phyloP scores from a whole-genome alignment of 2,113 vertebrate genomes.

The Sturnus vulgaris region DNA sequence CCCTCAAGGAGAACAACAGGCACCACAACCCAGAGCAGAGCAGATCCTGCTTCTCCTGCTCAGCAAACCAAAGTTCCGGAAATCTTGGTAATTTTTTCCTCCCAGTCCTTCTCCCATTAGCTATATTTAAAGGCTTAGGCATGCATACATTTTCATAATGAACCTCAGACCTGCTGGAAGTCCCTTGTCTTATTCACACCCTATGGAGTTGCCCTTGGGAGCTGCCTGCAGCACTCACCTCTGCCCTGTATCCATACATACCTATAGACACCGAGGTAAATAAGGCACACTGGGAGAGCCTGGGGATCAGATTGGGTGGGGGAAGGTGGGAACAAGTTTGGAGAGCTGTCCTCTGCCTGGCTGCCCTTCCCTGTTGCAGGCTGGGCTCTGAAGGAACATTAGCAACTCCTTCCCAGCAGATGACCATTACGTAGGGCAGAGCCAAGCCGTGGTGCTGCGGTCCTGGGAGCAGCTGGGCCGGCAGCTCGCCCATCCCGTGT shows the following conservation, averaged over 20 bases:
- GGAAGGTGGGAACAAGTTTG: constrained; percentile 11
- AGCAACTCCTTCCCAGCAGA: not conserved
- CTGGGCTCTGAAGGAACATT: constrained; percentile 28
- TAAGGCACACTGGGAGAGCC: not conserved
- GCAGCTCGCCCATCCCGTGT: not conserved
- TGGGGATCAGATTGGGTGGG: not conserved
- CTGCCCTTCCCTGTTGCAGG: not conserved
- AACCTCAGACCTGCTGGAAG: not conserved
- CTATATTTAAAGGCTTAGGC: constrained; percentile 21
- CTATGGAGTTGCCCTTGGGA: not conserved
- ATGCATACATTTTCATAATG: constrained; percentile 32
- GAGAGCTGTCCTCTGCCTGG: constrained; percentile 8
- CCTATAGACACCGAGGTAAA: fast-evolving
- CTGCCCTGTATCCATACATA: fast-evolving
- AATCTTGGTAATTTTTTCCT: not conserved
- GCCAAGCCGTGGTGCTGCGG: fast-evolving
- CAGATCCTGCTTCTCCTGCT: not conserved
- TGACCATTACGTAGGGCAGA: not conserved
- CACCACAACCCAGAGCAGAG: not conserved
- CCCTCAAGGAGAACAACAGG: not conserved
- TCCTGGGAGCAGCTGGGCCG: not conserved
- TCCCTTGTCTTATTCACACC: not conserved
- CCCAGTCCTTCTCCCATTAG: not conserved
- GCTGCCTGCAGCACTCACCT: fast-evolving
- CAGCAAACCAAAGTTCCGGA: not conserved